phyloP scores from a whole-genome alignment of 2,888 invertebrate genomes.

The Ceriagrion tenellum region DNA sequence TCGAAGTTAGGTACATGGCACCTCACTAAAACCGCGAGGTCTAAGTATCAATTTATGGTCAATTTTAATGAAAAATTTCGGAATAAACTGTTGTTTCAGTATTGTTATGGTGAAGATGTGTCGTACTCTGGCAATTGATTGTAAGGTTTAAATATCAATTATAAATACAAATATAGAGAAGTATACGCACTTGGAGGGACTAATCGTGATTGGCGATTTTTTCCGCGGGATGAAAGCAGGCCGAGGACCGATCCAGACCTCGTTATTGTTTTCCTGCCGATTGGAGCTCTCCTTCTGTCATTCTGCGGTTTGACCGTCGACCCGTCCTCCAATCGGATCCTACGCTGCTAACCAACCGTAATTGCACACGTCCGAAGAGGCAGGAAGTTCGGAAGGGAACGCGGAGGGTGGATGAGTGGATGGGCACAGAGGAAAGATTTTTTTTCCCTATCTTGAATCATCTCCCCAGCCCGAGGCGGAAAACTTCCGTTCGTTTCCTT shows the following conservation, averaged over 20 bases:
- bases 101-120: too few relatives aligned
- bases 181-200: too few relatives aligned
- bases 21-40: too few relatives aligned
- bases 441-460: not conserved
- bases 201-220: too few relatives aligned
- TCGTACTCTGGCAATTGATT: too few relatives aligned
- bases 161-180: too few relatives aligned
- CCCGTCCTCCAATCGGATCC: not conserved
- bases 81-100: too few relatives aligned
- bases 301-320: not conserved
- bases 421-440: not conserved
- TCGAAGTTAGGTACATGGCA: too few relatives aligned
- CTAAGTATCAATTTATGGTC: too few relatives aligned
- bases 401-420: not conserved
- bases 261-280: slow-evolving; percentile 2
- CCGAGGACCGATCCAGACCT: not conserved
- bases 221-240: not conserved
- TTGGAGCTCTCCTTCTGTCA: not conserved
- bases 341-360: not conserved
- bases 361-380: not conserved
- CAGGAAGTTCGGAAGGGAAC: not conserved
- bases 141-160: too few relatives aligned
- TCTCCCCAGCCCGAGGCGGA: not conserved
- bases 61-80: too few relatives aligned
- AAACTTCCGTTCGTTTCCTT: not conserved